Evolutionary conservation across 2,113 vertebrate genomes (phyloP), one percentile per base, ranked within the genome.

Genomic region (Rallus limicola): DNA sequence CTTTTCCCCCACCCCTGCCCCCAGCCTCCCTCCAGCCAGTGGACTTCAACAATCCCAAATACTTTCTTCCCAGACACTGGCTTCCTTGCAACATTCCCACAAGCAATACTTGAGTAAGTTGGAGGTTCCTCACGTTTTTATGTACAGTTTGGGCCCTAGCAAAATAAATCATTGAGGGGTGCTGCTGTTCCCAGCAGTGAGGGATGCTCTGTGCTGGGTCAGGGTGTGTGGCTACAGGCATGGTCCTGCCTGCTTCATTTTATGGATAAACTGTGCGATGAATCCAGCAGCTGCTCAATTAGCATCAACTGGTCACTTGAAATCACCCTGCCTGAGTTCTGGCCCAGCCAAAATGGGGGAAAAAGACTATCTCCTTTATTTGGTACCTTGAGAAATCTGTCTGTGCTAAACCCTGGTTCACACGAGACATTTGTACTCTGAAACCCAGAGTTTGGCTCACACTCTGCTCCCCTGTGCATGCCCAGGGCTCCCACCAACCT

Each of bases 341-440:
- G 1, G 18, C 40, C 20, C 16, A 26, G 11, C 24, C 40, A 34
- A 77, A 50, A 9, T 3, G 33, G 8, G 38, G 16, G 34, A 11
- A 1, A n/a, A 44, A 38, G 62, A 3, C 0, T 0, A 0, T 67
- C 75, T 80, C 19, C 26, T 48, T 24, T 59, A 4, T 0, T 8
- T 36, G 53, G 68, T 36, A 36, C 44, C 31, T 16, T 29, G 34
- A 52, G 33, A 50, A 34, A 19, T 6, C 23, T 3, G 0, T 4
- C 0, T 10, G 50, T 34, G 58, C 62, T 64, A 17, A 12, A n/a
- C 0, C 0, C 11, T 19, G 65, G 25, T 23, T 33, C 56, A 7
- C 24, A 2, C 0, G 21, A 17, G 77, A 6, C 6, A 10, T 2
- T 18, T 8, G 58, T 13, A 4, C 62, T 63, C 55, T 5, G 60